Conservation (phyloP, 1,140 invertebrate species). For the Temnothorax nylanderi region DNA sequence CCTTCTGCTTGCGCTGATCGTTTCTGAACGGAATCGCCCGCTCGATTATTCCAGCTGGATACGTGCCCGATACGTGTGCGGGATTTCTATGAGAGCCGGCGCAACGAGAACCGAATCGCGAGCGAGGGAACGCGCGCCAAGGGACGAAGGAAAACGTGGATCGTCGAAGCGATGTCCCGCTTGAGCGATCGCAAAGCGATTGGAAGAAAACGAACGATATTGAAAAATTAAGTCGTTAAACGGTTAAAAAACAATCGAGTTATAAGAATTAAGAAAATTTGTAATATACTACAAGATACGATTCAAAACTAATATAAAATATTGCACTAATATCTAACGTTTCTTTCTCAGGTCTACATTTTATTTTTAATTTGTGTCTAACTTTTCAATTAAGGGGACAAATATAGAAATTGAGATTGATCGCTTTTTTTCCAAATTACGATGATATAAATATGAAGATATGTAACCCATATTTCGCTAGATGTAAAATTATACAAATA, state of each 20-base stretch:
- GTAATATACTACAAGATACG: neutral
- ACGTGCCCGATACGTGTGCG: conserved; percentile 71
- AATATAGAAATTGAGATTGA: neutral
- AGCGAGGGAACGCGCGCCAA: conserved; percentile 13
- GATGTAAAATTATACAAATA: neutral
- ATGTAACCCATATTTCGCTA: neutral
- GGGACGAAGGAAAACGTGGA: conserved; percentile 41
- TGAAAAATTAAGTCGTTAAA: conserved; percentile 40
- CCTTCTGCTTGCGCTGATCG: conserved; percentile 64
- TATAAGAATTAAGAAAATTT: conserved; percentile 1
- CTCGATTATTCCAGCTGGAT: conserved; percentile 76
- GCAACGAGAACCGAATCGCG: conserved; percentile 34
- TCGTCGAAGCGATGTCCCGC: conserved; percentile 37
- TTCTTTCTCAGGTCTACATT: neutral
- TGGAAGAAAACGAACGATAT: conserved; percentile 50
- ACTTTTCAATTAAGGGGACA: neutral
- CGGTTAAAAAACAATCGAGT: neutral
- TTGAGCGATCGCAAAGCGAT: conserved; percentile 30
- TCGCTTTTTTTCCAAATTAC: neutral
- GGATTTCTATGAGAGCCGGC: conserved; percentile 64
- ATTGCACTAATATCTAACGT: neutral
- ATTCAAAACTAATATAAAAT: neutral
- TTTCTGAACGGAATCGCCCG: conserved; percentile 68
- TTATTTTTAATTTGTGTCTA: neutral
- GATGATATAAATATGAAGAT: neutral